A percentile compares a stretch with the other conserved stretches of the same genome.
Conservation (phyloP, 2,797 vertebrate genomes). For the Bradypodion ventrale region DNA sequence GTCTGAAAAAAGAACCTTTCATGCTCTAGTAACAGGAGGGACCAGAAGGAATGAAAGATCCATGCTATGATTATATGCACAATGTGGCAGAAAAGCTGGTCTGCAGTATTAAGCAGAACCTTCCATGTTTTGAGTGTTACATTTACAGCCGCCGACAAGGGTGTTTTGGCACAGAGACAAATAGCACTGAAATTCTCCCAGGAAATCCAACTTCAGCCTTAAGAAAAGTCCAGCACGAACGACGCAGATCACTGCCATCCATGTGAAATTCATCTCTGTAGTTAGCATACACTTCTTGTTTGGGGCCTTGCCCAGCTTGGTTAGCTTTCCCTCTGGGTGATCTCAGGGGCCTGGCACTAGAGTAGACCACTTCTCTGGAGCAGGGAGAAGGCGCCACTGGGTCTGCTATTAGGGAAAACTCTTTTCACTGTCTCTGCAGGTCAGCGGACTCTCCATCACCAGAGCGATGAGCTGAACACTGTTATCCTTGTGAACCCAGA, state of each 20-base stretch:
- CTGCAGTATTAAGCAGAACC: background rate
- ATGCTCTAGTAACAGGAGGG: too few relatives aligned
- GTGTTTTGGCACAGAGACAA: background rate
- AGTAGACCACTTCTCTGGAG: background rate
- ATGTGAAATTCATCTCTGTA: too few relatives aligned
- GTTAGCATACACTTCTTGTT: background rate
- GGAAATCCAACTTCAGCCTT: background rate
- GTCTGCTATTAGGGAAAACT: background rate
- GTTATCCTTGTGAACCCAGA: constrained; percentile 92
- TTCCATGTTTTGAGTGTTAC: background rate
- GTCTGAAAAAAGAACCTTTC: too few relatives aligned
- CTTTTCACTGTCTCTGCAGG: constrained; percentile 75
- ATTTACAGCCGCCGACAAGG: background rate
- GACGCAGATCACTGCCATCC: background rate
- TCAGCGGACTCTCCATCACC: constrained; percentile 90
- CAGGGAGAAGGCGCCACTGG: background rate
- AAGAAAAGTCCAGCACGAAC: too few relatives aligned
- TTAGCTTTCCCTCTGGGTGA: background rate
- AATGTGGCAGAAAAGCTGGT: too few relatives aligned
- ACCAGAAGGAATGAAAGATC: too few relatives aligned
- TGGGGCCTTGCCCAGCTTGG: background rate
- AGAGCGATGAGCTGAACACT: constrained; percentile 88
- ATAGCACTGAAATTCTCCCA: background rate
- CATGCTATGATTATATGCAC: too few relatives aligned
- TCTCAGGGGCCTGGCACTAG: background rate